Evolutionary conservation across 2,888 invertebrate species (phyloP).

Genomic region (Andrena praecox): DNA sequence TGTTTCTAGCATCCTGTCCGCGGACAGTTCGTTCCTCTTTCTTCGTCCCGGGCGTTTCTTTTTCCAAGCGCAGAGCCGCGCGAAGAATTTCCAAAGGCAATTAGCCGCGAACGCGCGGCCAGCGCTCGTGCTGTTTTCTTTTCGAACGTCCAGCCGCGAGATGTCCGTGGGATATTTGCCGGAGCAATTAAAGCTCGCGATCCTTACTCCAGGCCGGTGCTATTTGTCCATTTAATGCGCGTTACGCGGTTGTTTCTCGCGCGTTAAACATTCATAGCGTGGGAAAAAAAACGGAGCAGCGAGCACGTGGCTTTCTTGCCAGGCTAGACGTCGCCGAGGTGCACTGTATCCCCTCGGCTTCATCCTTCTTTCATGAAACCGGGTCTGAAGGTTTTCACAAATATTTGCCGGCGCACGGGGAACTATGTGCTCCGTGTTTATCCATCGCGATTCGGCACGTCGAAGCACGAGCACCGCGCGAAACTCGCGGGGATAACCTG

Average conservation of each 20-base stretch:
- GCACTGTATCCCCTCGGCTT: not conserved
- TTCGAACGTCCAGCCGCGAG: not conserved
- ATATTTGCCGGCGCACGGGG: too few species aligned
- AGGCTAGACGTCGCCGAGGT: not conserved
- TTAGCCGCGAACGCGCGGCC: not conserved
- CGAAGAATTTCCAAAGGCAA: slow-evolving; percentile 12
- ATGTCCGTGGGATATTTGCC: slow-evolving; percentile 13
- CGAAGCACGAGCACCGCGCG: too few species aligned
- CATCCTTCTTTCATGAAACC: not conserved
- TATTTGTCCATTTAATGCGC: slow-evolving; percentile 2
- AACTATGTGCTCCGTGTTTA: too few species aligned
- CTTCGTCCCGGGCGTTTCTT: too few species aligned
- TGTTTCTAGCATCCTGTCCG: too few species aligned
- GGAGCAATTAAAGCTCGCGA: slow-evolving; percentile 6
- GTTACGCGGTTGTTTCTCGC: not conserved
- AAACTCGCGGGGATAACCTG: too few species aligned
- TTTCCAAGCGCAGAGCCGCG: not conserved
- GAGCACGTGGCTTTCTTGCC: not conserved
- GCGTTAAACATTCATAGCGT: not conserved
- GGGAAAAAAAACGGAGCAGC: not conserved
- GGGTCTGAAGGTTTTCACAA: not conserved
- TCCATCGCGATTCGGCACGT: too few species aligned
- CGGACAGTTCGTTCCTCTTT: too few species aligned
- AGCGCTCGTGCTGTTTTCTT: not conserved
- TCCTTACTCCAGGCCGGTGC: not conserved